Base-by-base conservation (phyloP, 64 coral and sea anemone genomes). In the Stylophora pistillata region DNA sequence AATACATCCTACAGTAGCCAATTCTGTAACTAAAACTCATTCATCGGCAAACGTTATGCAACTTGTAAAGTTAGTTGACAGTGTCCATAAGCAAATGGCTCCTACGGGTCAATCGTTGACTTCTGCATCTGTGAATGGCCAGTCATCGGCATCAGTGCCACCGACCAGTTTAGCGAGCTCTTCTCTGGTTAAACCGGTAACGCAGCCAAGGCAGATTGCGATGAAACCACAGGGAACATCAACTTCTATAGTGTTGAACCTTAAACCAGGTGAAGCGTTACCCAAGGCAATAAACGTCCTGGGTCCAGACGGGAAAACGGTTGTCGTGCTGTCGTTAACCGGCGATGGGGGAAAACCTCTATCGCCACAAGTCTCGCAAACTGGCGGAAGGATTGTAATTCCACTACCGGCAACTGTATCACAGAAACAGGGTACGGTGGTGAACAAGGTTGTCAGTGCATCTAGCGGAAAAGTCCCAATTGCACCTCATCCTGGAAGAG, bases 251-350 rank as follows among this genome's bases (percentile, higher is more conserved):
- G 33, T 84, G 20, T 84, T 84, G 61, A 68, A 84, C 21, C 62
- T 84, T 68, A 84, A 84, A 68, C 61, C 61, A 69, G 80, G 80
- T 37, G 80, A 84, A 34, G 32, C 80, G 0, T 47, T 84, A 54
- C 80, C 80, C 4, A 84, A 84, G 61, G 80, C 61, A 34, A 69
- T 84, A 15, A 84, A 84, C 34, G 52, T 84, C 23, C 80, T 84
- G 4, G 58, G 61, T 23, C 61, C 60, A 31, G 80, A 84, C 80
- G 80, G 80, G 27, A 84, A 84, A 84, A 53, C 80, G 7, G 32
- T 84, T 21, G 58, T 84, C 23, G 20, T 70, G 10, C n/a, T 84
- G 11, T 69, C 80, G 26, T 54, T 84, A 84, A 27, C 32, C 34
- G 37, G 37, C 37, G 80, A 84, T 15, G 80, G 80, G 13, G 80